phyloP scores from a whole-genome alignment of 2,113 vertebrate species.

The Hyperopisus bebe region DNA sequence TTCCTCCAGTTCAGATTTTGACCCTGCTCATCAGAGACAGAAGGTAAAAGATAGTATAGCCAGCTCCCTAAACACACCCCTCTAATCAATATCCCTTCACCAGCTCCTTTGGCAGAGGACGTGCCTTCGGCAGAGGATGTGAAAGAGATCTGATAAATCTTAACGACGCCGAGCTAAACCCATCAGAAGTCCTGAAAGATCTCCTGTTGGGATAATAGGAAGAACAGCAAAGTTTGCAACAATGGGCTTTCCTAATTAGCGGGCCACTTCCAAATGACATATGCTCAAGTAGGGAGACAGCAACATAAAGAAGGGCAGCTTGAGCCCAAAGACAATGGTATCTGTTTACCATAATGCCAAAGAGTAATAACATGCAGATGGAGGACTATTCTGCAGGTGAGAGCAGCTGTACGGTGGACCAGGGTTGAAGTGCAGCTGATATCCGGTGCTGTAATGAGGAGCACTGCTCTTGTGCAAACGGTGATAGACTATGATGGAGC shows the following conservation, averaged over 20 bases:
- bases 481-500: background rate
- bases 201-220: constrained; percentile 40
- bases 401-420: background rate
- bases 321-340: constrained; percentile 34
- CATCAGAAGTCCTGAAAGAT: constrained; percentile 50
- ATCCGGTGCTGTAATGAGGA: background rate
- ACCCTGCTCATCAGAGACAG: constrained; percentile 32
- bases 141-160: constrained; percentile 40
- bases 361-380: constrained; percentile 35
- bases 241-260: constrained; percentile 55
- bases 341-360: constrained; percentile 42
- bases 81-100: background rate
- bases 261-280: constrained; percentile 44
- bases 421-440: background rate
- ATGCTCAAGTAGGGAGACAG: constrained; percentile 20
- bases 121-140: background rate
- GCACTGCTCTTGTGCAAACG: background rate
- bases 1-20: constrained; percentile 34
- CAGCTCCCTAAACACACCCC: background rate
- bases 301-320: constrained; percentile 23
- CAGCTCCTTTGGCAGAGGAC: background rate
- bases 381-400: constrained; percentile 6
- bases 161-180: constrained; percentile 37
- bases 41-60: constrained; percentile 30
- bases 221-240: constrained; percentile 50